A percentile compares a stretch with the other conserved stretches of the same genome.
These are phyloP conservation scores for Aptenodytes patagonicus DNA, from an alignment of 2,113 vertebrate species.

Conservation along the genomic window DNA sequence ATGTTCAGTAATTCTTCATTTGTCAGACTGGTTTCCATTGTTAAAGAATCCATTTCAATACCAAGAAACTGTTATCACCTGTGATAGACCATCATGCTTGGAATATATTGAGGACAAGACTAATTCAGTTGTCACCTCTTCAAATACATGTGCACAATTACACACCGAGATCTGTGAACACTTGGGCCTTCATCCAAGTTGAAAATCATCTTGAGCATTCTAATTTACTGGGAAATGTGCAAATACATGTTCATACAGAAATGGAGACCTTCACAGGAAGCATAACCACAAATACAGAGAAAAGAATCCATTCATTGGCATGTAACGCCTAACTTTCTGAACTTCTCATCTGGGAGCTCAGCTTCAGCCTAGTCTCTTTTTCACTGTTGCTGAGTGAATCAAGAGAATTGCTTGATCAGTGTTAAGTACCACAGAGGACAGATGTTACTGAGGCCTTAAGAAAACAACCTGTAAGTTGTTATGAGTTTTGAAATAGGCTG, in stretches of 20 bases:
- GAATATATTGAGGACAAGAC: neutral
- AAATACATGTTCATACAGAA: neutral
- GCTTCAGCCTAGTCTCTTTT: neutral
- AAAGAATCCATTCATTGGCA: neutral
- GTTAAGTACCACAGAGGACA: neutral
- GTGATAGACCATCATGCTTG: neutral
- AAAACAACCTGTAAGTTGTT: neutral
- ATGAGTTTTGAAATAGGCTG: neutral
- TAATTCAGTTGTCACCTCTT: neutral
- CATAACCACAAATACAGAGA: neutral
- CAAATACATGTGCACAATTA: neutral
- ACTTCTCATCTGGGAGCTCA: neutral
- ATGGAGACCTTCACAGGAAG: neutral
- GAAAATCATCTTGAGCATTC: neutral
- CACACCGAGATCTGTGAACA: accelerated
- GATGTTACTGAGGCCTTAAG: neutral
- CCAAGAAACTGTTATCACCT: neutral
- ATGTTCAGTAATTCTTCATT: neutral
- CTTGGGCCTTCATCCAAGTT: neutral
- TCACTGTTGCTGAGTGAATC: neutral
- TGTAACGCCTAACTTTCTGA: neutral
- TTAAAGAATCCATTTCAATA: neutral
- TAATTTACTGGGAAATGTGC: neutral
- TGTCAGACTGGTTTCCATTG: neutral
- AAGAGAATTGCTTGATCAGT: neutral